Percentiles rank a stretch among this genome's conserved stretches.
Evolutionary conservation across 2,113 vertebrate genomes (phyloP).

Genomic region (Petromus typicus): DNA sequence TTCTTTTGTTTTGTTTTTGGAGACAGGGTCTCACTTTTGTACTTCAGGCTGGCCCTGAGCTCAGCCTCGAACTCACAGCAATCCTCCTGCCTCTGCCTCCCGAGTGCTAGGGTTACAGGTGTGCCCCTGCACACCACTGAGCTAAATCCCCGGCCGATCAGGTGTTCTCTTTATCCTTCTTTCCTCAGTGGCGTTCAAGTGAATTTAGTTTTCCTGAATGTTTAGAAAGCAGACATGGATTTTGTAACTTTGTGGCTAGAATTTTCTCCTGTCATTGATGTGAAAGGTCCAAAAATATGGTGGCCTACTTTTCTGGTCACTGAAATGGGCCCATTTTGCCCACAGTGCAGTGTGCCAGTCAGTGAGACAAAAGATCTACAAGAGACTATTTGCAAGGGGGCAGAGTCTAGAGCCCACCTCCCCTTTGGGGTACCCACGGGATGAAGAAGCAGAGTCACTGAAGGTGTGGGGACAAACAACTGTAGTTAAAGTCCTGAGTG

Average conservation of each 20-base stretch:
- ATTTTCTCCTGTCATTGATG: conserved; percentile 17
- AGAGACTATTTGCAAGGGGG: background rate
- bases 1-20: background rate
- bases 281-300: conserved; percentile 1
- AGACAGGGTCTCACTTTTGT: no score
- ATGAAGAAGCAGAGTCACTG: background rate
- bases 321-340: background rate
- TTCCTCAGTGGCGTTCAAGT: conserved; percentile 8
- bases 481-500: background rate
- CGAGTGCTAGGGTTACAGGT: no score
- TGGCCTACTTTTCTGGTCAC: background rate
- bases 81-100: no score
- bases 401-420: background rate
- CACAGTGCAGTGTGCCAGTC: background rate
- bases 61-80: no score
- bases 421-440: background rate
- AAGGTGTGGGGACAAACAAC: background rate
- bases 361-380: background rate
- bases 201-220: conserved; percentile 35
- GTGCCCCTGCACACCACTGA: no score
- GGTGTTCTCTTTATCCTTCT: no score
- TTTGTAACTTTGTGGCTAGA: conserved; percentile 56
- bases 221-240: conserved; percentile 16
- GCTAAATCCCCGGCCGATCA: no score
- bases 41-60: no score